Conservation (phyloP, 2,113 vertebrate species). For the Gnathonemus longibarbis region DNA sequence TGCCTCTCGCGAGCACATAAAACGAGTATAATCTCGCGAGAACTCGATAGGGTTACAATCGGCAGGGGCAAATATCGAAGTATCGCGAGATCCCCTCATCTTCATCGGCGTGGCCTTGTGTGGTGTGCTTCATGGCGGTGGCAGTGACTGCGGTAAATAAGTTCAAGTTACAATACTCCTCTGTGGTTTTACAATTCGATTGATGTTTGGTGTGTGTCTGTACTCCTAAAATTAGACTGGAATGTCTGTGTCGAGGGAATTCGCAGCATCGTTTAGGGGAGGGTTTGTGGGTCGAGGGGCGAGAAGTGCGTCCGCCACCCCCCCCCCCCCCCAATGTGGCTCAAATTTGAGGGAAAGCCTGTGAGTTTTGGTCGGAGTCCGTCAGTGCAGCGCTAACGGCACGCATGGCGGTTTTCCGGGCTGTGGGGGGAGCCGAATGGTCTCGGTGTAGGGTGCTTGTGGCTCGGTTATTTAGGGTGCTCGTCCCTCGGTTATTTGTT, state of each 20-base stretch:
- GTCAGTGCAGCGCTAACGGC: not conserved
- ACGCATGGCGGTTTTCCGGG: not conserved
- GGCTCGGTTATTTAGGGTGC: not conserved
- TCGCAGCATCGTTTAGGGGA: not conserved
- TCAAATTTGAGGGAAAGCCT: not conserved
- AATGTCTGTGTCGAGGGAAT: not conserved
- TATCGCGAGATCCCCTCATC: slow-evolving; percentile 40
- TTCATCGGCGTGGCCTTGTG: slow-evolving; percentile 39
- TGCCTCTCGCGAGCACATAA: not conserved
- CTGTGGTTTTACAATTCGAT: not conserved
- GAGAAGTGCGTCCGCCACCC: not conserved
- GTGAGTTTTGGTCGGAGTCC: not conserved
- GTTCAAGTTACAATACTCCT: not conserved
- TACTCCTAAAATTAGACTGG: not conserved
- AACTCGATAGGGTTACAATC: not conserved
- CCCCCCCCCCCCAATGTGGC: not conserved
- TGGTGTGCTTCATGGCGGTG: slow-evolving; percentile 38
- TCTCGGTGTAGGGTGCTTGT: not conserved
- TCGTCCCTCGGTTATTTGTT: not conserved
- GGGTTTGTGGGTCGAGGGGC: not conserved
- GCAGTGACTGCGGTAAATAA: slow-evolving; percentile 40
- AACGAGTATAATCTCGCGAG: slow-evolving; percentile 7
- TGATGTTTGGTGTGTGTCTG: not conserved
- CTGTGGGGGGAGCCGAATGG: not conserved
- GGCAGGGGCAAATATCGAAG: not conserved